These are phyloP conservation scores for Harpalus rufipes DNA, from an alignment of 2,888 invertebrate species.

Conservation along the genomic window DNA sequence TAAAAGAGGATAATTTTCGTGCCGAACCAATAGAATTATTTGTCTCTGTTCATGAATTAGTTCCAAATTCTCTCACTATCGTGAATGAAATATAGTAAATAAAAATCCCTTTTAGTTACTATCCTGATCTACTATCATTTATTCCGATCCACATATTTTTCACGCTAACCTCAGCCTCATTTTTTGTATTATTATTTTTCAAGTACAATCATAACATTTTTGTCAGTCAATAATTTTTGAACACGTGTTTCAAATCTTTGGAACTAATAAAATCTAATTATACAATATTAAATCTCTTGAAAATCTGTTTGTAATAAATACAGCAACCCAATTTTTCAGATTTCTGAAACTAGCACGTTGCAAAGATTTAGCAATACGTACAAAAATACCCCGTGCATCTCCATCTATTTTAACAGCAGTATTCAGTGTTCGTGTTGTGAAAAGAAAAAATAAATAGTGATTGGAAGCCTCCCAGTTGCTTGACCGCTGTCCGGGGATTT, in stretches of 20 bases:
- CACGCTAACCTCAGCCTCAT: no score
- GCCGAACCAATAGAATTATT: no score
- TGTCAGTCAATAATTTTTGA: not conserved
- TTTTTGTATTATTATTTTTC: not conserved
- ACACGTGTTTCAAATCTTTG: not conserved
- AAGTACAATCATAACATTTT: not conserved
- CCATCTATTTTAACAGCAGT: slow-evolving; percentile 32
- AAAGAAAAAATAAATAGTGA: slow-evolving; percentile 46
- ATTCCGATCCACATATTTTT: no score
- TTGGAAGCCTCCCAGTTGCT: slow-evolving; percentile 35
- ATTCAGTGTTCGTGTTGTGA: not conserved
- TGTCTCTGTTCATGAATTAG: no score
- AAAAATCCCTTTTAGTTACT: no score
- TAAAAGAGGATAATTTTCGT: no score
- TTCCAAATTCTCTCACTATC: no score
- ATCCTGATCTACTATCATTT: no score
- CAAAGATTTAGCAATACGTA: slow-evolving; percentile 47
- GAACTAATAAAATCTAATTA: not conserved
- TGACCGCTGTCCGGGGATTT: slow-evolving; percentile 43
- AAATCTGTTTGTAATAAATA: not conserved
- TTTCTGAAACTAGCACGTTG: slow-evolving; percentile 27
- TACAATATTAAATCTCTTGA: not conserved
- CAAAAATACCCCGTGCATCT: slow-evolving; percentile 29
- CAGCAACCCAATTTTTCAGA: not conserved
- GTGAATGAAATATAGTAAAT: no score